Base-by-base conservation (phyloP, 2,888 invertebrate genomes). In the Lepas anatifera region DNA sequence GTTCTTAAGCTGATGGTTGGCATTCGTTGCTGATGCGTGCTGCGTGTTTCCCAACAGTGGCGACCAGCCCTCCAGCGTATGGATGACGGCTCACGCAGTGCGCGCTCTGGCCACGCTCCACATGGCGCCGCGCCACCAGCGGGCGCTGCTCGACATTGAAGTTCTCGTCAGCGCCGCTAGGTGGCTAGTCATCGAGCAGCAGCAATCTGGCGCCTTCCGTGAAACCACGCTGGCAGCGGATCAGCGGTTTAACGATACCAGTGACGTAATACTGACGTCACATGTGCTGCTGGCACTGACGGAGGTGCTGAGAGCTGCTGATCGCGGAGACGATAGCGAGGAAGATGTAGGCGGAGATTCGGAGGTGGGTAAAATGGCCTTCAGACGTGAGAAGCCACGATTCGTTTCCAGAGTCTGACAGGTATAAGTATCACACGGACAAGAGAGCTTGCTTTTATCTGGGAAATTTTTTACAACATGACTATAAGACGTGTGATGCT, bases 21-120 rank as follows among this genome's bases (percentile, higher is more conserved):
- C n/a, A n/a, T n/a, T n/a, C n/a, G n/a, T n/a, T n/a, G n/a, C n/a
- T n/a, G n/a, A n/a, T 50, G 25, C 27, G 3, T 7, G 25, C 50
- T 8, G n/a, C 50, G 25, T 25, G 6, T 16, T 16, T 50, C 29
- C 18, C 37, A 3, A 0, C 71, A 73, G 73, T n/a, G 72, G 69
- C 6, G 71, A 68, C 41, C 64, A 69, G 29, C 70, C 71, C 22
- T 69, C 69, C 32, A 72, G 70, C 7, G 72, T 74, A 41, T 74
- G 73, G 73, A 68, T 74, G 69, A 74, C 72, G 0, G 69, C 72
- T 16, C 52, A 72, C 16, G 73, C 70, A 25, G 37, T 71, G 8
- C 52, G 73, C 32, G 73, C 73, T 1, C 69, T 74, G 25, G 69
- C 70, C 50, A 68, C 68, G 37, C 72, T 71, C 25, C 70, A 70